Base-by-base conservation (phyloP, 1,140 invertebrate species). In the Nasonia giraulti region DNA sequence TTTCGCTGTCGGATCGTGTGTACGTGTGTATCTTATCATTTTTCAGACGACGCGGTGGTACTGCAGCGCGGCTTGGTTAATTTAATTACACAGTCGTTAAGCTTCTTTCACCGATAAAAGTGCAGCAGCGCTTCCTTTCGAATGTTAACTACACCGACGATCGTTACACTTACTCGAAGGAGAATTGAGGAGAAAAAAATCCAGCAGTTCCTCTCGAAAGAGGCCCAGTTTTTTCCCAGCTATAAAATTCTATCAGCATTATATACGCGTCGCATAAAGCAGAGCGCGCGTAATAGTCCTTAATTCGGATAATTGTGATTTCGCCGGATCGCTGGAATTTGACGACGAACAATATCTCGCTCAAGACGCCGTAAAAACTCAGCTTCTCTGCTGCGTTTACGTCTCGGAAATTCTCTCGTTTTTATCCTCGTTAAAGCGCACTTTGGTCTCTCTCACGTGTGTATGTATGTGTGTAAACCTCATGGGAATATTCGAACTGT, bases 181-280 rank as follows among this genome's bases (percentile, higher is more conserved):
- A 12, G 50, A 20, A 55, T 27, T 27, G 27, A 27, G 27, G 17
- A 55, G 17, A 55, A 55, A 55, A 62, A 62, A 62, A 62, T 62
- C 55, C 55, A 2, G 17, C 55, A 17, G 55, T 17, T n/a, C 17
- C 55, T 62, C 55, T 62, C 55, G 55, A 62, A 62, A 62, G 55
- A 62, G 55, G 55, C 55, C 55, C 55, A 62, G 55, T 62, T 85
- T 86, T 86, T 82, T 86, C 84, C 85, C 27, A 69, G 44, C 76
- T 78, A 81, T 86, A 87, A 86, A 84, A 80, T 55, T 82, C 69
- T 83, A 62, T 69, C 69, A 62, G 14, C 40, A 20, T 44, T 27
- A 27, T 27, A 27, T 27, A 81, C 7, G 8, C 17, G 20, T 37
- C 69, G n/a, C 40, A 23, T 44, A 68, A 66, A 80, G 62, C 33